A percentile compares a stretch with the other conserved stretches of the same genome.
These are phyloP conservation scores for Drosophila rellima DNA, from an alignment of 2,888 invertebrate species.

Conservation along the genomic window DNA sequence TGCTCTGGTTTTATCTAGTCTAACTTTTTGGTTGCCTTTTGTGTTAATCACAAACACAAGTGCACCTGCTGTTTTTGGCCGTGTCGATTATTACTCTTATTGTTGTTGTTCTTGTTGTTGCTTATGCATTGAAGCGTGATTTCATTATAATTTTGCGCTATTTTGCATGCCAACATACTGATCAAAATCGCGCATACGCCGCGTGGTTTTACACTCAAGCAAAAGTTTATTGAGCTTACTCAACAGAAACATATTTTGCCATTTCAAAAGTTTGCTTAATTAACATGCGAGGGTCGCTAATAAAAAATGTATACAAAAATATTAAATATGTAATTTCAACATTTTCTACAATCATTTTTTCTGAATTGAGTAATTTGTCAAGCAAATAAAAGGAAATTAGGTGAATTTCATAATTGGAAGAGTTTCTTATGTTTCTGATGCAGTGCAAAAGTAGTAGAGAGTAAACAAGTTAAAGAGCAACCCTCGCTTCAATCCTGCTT, in stretches of 20 bases:
- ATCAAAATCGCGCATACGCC: conserved; percentile 43
- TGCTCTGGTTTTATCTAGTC: conserved; percentile 49
- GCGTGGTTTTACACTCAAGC: conserved; percentile 6
- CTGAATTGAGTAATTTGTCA: no score
- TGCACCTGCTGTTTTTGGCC: conserved; percentile 47
- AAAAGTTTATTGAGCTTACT: conserved; percentile 18
- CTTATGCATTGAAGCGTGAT: conserved; percentile 68
- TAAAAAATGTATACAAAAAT: neutral
- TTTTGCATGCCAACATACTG: conserved; percentile 59
- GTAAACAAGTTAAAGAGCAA: neutral
- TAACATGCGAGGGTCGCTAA: conserved; percentile 38
- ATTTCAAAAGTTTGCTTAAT: conserved; percentile 67
- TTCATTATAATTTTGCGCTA: conserved; percentile 64
- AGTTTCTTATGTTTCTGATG: no score
- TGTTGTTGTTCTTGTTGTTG: conserved; percentile 1
- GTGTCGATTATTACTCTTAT: neutral
- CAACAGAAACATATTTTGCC: conserved; percentile 50
- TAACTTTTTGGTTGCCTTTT: conserved; percentile 34
- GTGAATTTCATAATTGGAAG: no score
- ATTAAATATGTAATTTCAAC: neutral
- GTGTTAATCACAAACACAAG: conserved; percentile 24
- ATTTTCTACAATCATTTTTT: neutral
- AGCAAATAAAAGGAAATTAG: no score
- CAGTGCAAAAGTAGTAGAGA: neutral
- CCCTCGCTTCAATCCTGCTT: conserved; percentile 23